Conservation (phyloP, 2,888 invertebrate genomes). For the Linnaemya tessellans region DNA sequence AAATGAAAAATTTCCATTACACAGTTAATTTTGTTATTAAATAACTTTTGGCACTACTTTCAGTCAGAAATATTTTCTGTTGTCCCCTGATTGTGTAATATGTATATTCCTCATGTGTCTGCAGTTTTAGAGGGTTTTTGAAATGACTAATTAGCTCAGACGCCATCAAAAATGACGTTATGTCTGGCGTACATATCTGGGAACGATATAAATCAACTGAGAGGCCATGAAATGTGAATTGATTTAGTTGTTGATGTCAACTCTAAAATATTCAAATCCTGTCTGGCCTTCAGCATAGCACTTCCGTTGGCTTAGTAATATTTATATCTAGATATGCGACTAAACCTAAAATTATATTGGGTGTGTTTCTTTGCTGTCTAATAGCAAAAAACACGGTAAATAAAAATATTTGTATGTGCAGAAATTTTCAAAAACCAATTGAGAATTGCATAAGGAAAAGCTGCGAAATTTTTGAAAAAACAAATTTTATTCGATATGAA, state of each 20-base stretch:
- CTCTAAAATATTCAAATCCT: not conserved
- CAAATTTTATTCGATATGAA: too few species aligned
- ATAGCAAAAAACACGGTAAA: too few species aligned
- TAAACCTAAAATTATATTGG: too few species aligned
- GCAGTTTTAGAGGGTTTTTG: not conserved
- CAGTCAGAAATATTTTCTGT: not conserved
- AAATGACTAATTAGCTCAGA: not conserved
- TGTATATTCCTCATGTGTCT: too few species aligned
- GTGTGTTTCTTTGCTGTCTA: too few species aligned
- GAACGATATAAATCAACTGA: not conserved
- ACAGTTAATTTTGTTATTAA: not conserved
- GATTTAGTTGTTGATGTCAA: not conserved
- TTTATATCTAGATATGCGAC: not conserved
- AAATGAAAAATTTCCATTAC: not conserved
- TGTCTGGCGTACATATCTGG: not conserved
- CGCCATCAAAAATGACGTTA: not conserved
- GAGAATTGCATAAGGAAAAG: too few species aligned
- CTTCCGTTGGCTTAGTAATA: too few species aligned
- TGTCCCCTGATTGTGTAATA: not conserved
- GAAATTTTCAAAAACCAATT: too few species aligned
- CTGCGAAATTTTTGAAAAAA: too few species aligned
- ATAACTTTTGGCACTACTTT: not conserved
- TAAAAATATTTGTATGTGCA: too few species aligned
- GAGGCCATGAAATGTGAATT: not conserved
- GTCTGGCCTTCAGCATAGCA: not conserved